Evolutionary conservation across 2,888 invertebrate genomes (phyloP), one percentile per base, ranked within the genome.

Genomic region (Ophioninae sp.): DNA sequence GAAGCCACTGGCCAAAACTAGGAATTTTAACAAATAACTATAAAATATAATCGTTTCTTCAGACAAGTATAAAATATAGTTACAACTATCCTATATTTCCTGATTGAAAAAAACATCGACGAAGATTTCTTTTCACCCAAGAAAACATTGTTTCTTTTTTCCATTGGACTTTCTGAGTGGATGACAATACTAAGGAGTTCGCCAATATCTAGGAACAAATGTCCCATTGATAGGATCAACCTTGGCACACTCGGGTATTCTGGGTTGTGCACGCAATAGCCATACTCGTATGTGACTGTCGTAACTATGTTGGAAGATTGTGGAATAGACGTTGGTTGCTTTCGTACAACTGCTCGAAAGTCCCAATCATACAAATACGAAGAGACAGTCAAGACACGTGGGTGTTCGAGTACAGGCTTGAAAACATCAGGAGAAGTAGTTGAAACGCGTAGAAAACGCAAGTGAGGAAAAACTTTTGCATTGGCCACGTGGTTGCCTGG

Each of bases 241-340:
- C 89, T 89, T 89, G 89, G 87, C 89, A 88, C 80, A 89, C 88
- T 87, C 84, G 80, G 75, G 51, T 84, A 86, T 84, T 88, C 87
- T 87, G 87, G 86, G 83, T 86, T 87, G 82, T 82, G 86, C 59
- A 68, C 76, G 59, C 58, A 74, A 79, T 64, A 77, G 39, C 69
- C 22, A 74, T 65, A 81, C 84, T 82, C 86, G 85, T 86, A 85
- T 86, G 85, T 85, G 79, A 78, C 83, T 37, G 71, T 67, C 58
- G 67, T 68, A 68, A 37, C 23, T 56, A 30, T 59, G 72, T 56
- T 56, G 68, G 64, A 71, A 73, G 37, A 80, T 41, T 39, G 76
- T 73, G 72, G 71, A n/a, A n/a, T 58, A 82, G 72, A 79, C 76
- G 69, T 61, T n/a, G 51, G 51, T 69, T 65, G 74, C 78, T 64